Conservation (phyloP, 37 sponge, comb jelly and placozoan species). For the Theonella swinhoei region DNA sequence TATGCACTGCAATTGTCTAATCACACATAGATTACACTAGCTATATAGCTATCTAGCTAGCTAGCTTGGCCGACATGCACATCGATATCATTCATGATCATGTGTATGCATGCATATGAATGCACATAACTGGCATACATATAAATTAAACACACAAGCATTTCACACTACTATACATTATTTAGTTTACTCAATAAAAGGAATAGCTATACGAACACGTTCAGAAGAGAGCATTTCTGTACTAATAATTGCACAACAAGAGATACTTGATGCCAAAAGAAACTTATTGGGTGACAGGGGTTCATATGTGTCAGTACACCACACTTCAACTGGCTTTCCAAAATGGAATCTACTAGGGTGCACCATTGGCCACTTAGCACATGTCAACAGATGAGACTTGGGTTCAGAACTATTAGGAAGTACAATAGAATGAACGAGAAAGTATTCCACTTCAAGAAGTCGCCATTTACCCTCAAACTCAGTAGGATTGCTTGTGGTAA, state of each 20-base stretch:
- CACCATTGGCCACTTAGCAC: neutral
- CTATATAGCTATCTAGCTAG: too few species aligned
- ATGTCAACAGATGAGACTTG: neutral
- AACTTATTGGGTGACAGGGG: neutral
- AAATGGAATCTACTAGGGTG: neutral
- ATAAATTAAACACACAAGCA: too few species aligned
- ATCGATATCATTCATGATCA: too few species aligned
- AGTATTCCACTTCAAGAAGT: neutral
- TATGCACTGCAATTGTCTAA: too few species aligned
- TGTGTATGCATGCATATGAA: too few species aligned
- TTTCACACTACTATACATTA: too few species aligned
- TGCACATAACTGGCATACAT: too few species aligned
- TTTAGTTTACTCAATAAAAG: neutral
- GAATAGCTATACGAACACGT: neutral
- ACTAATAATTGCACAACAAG: neutral
- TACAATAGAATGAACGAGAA: neutral
- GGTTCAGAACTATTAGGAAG: neutral
- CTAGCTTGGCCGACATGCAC: too few species aligned
- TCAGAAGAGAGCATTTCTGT: neutral
- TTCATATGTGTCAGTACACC: neutral
- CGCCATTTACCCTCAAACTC: too few species aligned
- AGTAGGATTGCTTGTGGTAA: neutral
- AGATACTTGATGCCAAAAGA: slow-evolving; percentile 1
- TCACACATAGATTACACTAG: too few species aligned
- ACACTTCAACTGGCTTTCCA: neutral